A percentile compares a stretch with the other conserved stretches of the same genome.
Evolutionary conservation across 1,140 invertebrate species (phyloP).

Genomic region (Drosophila bipectinata): DNA sequence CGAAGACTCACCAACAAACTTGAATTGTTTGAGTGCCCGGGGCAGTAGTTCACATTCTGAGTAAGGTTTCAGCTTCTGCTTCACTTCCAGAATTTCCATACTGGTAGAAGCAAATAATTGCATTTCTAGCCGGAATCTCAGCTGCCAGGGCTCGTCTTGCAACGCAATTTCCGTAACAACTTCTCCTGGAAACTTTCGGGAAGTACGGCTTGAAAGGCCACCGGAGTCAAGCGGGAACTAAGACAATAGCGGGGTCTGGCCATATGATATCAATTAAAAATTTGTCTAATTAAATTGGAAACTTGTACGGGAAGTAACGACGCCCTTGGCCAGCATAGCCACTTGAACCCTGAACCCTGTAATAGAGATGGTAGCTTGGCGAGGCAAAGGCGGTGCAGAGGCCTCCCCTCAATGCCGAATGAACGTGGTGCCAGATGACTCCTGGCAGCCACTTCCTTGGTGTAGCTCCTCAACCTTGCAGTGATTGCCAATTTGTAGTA

Average conservation of each 20-base stretch:
- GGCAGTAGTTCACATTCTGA: constrained; percentile 43
- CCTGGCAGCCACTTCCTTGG: constrained; percentile 20
- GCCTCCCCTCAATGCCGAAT: constrained; percentile 48
- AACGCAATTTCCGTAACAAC: constrained; percentile 61
- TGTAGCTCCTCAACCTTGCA: constrained; percentile 25
- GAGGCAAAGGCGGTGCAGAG: constrained; percentile 39
- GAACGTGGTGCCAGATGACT: constrained; percentile 61
- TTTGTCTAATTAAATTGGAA: constrained; percentile 82
- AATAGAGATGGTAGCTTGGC: background rate
- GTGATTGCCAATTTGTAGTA: constrained; percentile 77
- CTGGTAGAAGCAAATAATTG: constrained; percentile 63
- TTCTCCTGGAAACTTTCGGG: constrained; percentile 62
- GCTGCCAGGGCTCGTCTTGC: constrained; percentile 14
- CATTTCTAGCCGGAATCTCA: constrained; percentile 30
- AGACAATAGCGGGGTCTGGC: constrained; percentile 59
- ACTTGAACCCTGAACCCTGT: constrained; percentile 62
- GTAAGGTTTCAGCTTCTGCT: constrained; percentile 6
- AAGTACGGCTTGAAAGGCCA: constrained; percentile 24
- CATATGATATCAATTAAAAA: constrained; percentile 83
- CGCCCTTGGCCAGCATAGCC: constrained; percentile 58
- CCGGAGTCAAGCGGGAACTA: constrained; percentile 4
- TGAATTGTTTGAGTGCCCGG: constrained; percentile 49
- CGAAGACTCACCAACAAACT: constrained; percentile 30
- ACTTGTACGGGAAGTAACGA: constrained; percentile 65
- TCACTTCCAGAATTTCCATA: constrained; percentile 34